Base-by-base conservation (phyloP, 2,888 invertebrate species). In the Leptopilina myrica region DNA sequence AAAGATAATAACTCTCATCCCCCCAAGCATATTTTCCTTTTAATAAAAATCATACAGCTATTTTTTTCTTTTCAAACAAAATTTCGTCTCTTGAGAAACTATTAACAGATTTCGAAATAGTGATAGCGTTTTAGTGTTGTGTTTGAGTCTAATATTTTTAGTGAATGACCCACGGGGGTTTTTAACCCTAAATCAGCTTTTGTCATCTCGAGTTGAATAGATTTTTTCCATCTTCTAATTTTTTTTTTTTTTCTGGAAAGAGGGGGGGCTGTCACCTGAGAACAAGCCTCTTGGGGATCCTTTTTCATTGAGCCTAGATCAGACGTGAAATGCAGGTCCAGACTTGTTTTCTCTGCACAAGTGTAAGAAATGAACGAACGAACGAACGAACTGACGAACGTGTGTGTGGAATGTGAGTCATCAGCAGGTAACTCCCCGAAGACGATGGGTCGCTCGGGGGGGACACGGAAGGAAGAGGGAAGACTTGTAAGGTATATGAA, bases 381-480 rank as follows among this genome's bases (percentile, higher is more conserved):
- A n/a, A n/a, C n/a, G n/a, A n/a, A n/a, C n/a, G 20, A 43, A 43
- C 43, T 43, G 65, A 20, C 20, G 20, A 20, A 62, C 66, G 73
- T 43, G 79, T 66, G 80, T 78, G 84, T 77, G 83, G 84, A 79
- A 83, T 81, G 84, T 86, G 86, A 86, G 85, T 86, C 86, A 86
- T 78, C 84, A 82, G 83, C 84, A 84, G 84, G 83, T 83, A 83
- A 64, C 79, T 76, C 76, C 46, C 67, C 12, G 9, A 11, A 2
- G n/a, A 3, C 3, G 62, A 15, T 12, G 26, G n/a, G 14, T 20
- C 33, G 33, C 33, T 33, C 5, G 46, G 15, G 56, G 26, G 26
- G 77, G 64, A 64, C 78, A 84, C 82, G 81, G 78, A 78, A 77
- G 76, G 73, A 81, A 78, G 64, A 77, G 64, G 56, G 77, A 78